Evolutionary conservation across 2,888 invertebrate species (phyloP).

Genomic region (Octodonta nipae): DNA sequence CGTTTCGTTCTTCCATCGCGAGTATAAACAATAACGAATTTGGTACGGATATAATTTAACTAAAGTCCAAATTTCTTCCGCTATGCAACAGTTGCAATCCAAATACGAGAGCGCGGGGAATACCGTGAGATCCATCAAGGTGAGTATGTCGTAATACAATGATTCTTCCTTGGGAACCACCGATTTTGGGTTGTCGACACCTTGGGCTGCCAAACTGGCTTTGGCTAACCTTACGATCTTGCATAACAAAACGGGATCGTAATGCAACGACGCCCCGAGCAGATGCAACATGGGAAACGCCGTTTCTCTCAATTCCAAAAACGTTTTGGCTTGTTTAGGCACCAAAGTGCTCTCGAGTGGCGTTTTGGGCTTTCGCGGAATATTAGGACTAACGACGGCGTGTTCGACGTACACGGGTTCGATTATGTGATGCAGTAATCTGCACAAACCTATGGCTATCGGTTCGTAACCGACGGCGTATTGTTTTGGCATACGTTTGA

Average conservation of each 20-base stretch:
- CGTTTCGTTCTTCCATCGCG: constrained; percentile 91
- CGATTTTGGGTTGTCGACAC: constrained; percentile 24
- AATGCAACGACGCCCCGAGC: constrained; percentile 77
- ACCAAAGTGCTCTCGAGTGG: constrained; percentile 44
- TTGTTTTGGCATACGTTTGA: constrained; percentile 70
- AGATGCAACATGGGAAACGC: constrained; percentile 76
- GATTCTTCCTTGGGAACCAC: constrained; percentile 36
- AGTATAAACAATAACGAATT: constrained; percentile 62
- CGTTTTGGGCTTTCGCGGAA: constrained; percentile 45
- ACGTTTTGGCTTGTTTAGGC: constrained; percentile 53
- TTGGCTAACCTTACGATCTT: constrained; percentile 55
- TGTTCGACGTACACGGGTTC: constrained; percentile 75
- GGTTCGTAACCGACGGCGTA: constrained; percentile 65
- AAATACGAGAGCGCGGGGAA: constrained; percentile 82
- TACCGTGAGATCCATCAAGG: constrained; percentile 75
- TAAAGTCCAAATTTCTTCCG: constrained; percentile 90
- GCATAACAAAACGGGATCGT: constrained; percentile 79
- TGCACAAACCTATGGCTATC: constrained; percentile 63
- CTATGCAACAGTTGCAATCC: constrained; percentile 89
- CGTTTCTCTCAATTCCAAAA: constrained; percentile 56
- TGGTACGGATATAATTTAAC: constrained; percentile 78
- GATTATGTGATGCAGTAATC: constrained; percentile 68
- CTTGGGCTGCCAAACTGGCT: constrained; percentile 27
- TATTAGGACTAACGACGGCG: constrained; percentile 59
- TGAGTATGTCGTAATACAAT: constrained; percentile 71